A percentile compares a stretch with the other conserved stretches of the same genome.
phyloP scores from a whole-genome alignment of 2,113 vertebrate genomes.

The Bubalus kerabau region DNA sequence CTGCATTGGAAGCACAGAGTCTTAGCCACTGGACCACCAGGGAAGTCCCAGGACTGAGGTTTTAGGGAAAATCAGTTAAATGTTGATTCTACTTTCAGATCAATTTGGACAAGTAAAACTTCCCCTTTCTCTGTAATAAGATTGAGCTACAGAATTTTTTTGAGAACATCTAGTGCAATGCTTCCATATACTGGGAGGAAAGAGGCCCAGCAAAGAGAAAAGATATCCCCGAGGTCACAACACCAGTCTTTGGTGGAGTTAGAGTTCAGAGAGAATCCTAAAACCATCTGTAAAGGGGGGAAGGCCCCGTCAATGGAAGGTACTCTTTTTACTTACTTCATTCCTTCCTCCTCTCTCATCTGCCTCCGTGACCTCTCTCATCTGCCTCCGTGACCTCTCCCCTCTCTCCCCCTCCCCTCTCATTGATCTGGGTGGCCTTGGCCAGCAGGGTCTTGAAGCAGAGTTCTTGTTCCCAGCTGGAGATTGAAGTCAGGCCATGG shows the following conservation, averaged over 20 bases:
- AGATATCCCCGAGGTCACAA: fast-evolving
- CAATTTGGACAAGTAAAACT: background rate
- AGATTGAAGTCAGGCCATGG: background rate
- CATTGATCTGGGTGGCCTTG: background rate
- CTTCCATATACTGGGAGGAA: background rate
- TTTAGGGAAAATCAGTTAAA: background rate
- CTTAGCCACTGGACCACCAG: background rate
- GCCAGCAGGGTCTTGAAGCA: background rate
- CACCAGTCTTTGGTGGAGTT: background rate
- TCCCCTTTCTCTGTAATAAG: background rate
- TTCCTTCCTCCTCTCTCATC: background rate
- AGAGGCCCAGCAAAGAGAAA: background rate
- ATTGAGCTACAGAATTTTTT: background rate
- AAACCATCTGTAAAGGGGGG: fast-evolving
- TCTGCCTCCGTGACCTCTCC: background rate
- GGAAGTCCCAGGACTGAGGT: background rate
- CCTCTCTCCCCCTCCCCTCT: fast-evolving
- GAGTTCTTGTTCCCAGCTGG: background rate
- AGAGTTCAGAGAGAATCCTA: background rate
- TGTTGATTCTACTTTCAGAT: background rate
- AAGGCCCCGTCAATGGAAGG: background rate
- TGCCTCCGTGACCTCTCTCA: background rate
- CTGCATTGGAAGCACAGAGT: background rate
- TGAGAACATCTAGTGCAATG: background rate
- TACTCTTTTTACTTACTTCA: background rate